Conservation (phyloP, 2,113 vertebrate genomes). For the Rhea pennata region DNA sequence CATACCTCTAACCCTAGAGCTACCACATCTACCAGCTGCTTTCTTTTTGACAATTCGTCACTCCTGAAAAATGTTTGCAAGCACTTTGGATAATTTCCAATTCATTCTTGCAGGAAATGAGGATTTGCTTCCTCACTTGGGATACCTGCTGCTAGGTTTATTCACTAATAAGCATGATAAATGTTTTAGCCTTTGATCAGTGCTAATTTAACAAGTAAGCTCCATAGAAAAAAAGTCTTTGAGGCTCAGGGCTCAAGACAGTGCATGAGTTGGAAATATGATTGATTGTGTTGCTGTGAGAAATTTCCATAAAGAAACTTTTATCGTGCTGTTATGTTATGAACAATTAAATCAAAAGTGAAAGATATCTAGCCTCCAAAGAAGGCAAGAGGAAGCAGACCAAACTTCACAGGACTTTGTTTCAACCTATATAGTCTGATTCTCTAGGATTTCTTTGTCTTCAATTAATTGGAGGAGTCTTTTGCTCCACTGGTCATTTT, state of each 20-base stretch:
- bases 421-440: neutral
- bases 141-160: conserved; percentile 90
- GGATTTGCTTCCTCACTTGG: conserved; percentile 86
- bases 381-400: conserved; percentile 60
- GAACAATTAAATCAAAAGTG: conserved; percentile 82
- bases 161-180: conserved; percentile 92
- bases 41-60: conserved; percentile 83
- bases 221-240: conserved; percentile 81
- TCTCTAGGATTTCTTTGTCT: neutral
- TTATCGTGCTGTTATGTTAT: conserved; percentile 74
- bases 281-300: conserved; percentile 82
- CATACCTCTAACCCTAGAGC: conserved; percentile 48
- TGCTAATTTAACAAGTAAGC: conserved; percentile 89
- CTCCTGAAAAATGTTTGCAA: conserved; percentile 85
- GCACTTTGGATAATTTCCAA: conserved; percentile 84
- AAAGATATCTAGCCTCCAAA: conserved; percentile 72
- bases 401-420: conserved; percentile 50
- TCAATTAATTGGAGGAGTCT: neutral
- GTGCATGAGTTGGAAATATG: conserved; percentile 80
- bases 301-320: conserved; percentile 84
- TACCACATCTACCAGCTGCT: conserved; percentile 75
- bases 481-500: neutral
- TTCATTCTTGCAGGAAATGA: conserved; percentile 87
- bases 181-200: conserved; percentile 91
- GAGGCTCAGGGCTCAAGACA: conserved; percentile 81